Evolutionary conservation across 2,797 vertebrate species (phyloP), one percentile per base, ranked within the genome.

Genomic region (Pyrrhura leucotis): DNA sequence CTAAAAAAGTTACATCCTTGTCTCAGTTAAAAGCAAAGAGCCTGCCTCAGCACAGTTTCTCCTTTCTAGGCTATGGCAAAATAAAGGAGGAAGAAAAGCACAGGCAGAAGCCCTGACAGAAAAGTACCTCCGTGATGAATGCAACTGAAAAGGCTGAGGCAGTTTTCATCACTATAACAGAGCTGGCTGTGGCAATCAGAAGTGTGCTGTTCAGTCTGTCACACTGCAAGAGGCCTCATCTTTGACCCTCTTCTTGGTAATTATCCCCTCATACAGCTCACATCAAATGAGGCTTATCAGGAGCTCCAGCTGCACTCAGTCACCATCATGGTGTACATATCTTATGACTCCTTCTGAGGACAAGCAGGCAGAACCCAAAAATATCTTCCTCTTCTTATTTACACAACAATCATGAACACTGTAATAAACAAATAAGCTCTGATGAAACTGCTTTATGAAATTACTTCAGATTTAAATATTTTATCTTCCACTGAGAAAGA

Each of bases 381-480:
- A 95, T 95, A 96, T 45, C 65, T 83, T 84, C 61, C 74, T 90
- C 87, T 5, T 83, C 96, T 91, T 96, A 97, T 96, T 96, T 96
- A 94, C 81, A 95, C 93, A 93, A 95, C 87, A 96, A 83, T 94
- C 90, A 91, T 71, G 69, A 96, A 65, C 53, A 51, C 90, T 92
- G 76, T 93, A 92, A 95, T 96, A 96, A 97, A 93, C 82, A 93
- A 96, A 92, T 93, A 94, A 96, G 87, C 81, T 83, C 75, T 95
- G 95, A 97, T 94, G 89, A 94, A 84, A 58, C 76, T 76, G 87
- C 87, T 95, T 96, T 95, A 92, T 95, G 59, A 88, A 92, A 97
- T 89, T 85, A 89, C 90, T 93, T 91, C 72, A 85, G 53, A 96
- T 92, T 93, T 95, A 95, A 96, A 91, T 94, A 84, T 88, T 94